phyloP scores from a whole-genome alignment of 2,888 invertebrate genomes.

The Tetragonisca angustula region DNA sequence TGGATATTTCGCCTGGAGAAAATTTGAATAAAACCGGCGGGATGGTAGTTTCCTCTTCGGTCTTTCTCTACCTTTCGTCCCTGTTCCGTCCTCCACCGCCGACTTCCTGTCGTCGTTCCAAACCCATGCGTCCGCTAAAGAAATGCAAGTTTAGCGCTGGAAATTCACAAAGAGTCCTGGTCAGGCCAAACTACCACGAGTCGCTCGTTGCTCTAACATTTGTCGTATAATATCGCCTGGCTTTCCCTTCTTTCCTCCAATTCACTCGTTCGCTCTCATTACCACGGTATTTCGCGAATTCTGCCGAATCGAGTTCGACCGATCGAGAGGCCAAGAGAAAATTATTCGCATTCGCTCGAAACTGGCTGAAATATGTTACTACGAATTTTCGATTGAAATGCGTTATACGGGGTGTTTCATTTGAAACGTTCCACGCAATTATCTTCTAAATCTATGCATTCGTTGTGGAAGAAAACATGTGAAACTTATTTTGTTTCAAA shows the following conservation, averaged over 20 bases:
- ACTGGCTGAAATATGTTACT: background rate
- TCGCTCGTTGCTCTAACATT: slow-evolving; percentile 51
- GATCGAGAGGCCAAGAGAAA: background rate
- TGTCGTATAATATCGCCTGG: slow-evolving; percentile 40
- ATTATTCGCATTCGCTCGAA: background rate
- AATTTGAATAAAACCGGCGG: slow-evolving; percentile 67
- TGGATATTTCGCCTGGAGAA: slow-evolving; percentile 47
- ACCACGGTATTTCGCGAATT: background rate
- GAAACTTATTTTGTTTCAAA: no score
- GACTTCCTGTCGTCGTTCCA: slow-evolving; percentile 20
- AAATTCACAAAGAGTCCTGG: slow-evolving; percentile 64
- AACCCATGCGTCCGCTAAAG: slow-evolving; percentile 40
- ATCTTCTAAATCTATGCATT: no score
- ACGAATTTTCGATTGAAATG: background rate
- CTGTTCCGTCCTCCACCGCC: background rate
- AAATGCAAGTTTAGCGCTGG: slow-evolving; percentile 62
- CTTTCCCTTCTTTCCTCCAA: slow-evolving; percentile 21
- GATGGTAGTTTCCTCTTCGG: slow-evolving; percentile 21
- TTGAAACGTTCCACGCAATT: no score
- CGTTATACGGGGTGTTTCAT: background rate
- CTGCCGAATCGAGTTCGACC: background rate
- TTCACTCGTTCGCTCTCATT: slow-evolving; percentile 30
- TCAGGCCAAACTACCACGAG: slow-evolving; percentile 4
- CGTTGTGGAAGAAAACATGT: no score
- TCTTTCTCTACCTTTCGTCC: slow-evolving; percentile 22